Evolutionary conservation across 2,113 vertebrate species (phyloP), one percentile per base, ranked within the genome.

Genomic region (Coreoperca whiteheadi): DNA sequence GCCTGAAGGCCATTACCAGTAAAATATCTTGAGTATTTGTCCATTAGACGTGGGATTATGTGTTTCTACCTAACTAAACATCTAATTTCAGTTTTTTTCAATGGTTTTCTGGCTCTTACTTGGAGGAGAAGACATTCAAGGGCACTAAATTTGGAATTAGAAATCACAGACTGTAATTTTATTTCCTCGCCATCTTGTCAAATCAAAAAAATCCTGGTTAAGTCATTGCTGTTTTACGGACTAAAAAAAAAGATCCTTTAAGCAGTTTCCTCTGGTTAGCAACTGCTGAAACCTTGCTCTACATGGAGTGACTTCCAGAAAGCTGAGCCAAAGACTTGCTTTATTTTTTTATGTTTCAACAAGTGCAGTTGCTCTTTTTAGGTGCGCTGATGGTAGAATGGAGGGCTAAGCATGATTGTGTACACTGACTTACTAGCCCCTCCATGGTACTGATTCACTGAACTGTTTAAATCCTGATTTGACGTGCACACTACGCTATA

Each of bases 11-110:
- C 51, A 72, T 51, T 37, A 48, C 15, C 8, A 77, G n/a, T n/a
- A 63, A 88, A 89, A 86, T 78, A 67, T 74, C 34, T 50, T 0
- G 25, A 75, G 74, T 88, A 82, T 89, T 81, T 86, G 50, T 69
- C 50, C 57, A 74, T 57, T 39, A 73, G 85, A 85, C 83, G 82
- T 1, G 1, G 28, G 67, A 77, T 77, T 66, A 75, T n/a, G 30
- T 64, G 61, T 64, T 82, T 76, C 61, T 72, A 57, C 30, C 59
- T 34, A 60, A 72, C 48, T 77, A n/a, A 77, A 14, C 4, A 63
- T 57, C 11, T 23, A 6, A 51, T 66, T 57, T 8, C 28, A 75
- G 6, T 10, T 37, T 43, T 54, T 74, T n/a, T n/a, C 6, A 51
- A 43, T n/a, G 15, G 16, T 63, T 85, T 80, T n/a, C 34, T 71